A percentile compares a stretch with the other conserved stretches of the same genome.
phyloP scores from a whole-genome alignment of 92 coral and sea anemone species.

The Epizoanthus illoricatus region DNA sequence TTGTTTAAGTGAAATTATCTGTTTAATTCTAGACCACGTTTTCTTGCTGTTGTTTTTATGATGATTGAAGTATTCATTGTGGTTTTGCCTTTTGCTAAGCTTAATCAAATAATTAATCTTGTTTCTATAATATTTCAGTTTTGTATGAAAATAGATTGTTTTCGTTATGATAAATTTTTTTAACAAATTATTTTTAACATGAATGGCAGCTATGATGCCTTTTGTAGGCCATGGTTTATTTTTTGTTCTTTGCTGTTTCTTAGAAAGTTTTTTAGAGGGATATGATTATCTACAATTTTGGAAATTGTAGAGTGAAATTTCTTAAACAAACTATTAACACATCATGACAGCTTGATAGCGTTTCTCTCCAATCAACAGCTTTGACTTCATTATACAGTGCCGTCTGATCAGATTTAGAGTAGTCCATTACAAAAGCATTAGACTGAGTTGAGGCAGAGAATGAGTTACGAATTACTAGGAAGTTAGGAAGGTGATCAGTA shows the following conservation, averaged over 20 bases:
- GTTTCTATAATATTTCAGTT: constrained; percentile 36
- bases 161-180: constrained; percentile 23
- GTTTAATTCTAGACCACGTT: constrained; percentile 51
- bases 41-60: constrained; percentile 45
- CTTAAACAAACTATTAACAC: constrained; percentile 30
- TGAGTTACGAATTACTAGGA: constrained; percentile 42
- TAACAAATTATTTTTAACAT: constrained; percentile 4
- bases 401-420: constrained; percentile 18
- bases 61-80: constrained; percentile 41
- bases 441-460: constrained; percentile 34
- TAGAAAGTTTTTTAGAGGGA: constrained; percentile 31
- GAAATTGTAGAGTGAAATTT: constrained; percentile 41
- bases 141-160: constrained; percentile 30
- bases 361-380: constrained; percentile 45
- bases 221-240: constrained; percentile 29
- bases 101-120: constrained; percentile 29
- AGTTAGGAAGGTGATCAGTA: constrained; percentile 64
- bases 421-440: constrained; percentile 22
- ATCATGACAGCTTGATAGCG: constrained; percentile 33
- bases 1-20: constrained; percentile 48
- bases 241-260: constrained; percentile 24
- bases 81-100: constrained; percentile 33
- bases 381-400: constrained; percentile 37
- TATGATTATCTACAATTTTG: constrained; percentile 31
- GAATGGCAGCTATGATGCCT: not conserved